These are phyloP conservation scores for Sympetrum striolatum DNA, from an alignment of 2,888 invertebrate species.

Conservation along the genomic window DNA sequence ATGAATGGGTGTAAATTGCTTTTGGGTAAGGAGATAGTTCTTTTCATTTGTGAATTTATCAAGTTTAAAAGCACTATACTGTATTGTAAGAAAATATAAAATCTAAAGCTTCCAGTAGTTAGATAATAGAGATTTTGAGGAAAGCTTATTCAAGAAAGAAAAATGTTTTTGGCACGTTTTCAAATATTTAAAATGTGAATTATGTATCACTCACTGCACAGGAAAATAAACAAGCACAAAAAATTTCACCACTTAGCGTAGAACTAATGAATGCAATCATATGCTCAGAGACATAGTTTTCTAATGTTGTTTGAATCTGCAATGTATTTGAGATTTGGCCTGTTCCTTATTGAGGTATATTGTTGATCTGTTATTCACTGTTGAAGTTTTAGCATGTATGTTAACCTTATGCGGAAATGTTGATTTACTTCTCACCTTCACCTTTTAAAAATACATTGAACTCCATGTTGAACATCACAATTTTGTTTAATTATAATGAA, in stretches of 20 bases:
- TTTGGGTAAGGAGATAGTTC: neutral
- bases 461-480: neutral
- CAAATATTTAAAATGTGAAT: neutral
- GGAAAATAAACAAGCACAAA: conserved; percentile 35
- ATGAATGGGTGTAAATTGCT: neutral
- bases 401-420: conserved; percentile 18
- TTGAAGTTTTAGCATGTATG: conserved; percentile 31
- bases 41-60: neutral
- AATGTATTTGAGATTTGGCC: conserved; percentile 37
- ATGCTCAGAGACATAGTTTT: conserved; percentile 42
- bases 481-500: neutral
- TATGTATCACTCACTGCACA: conserved; percentile 31
- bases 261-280: conserved; percentile 34
- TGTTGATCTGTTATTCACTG: conserved; percentile 40
- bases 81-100: conserved; percentile 24
- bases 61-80: neutral
- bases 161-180: conserved; percentile 27
- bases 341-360: conserved; percentile 30
- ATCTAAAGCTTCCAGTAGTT: conserved; percentile 31
- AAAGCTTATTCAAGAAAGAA: conserved; percentile 12
- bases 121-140: neutral
- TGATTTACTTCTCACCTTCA: conserved; percentile 15
- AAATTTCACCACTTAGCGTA: conserved; percentile 4
- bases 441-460: neutral
- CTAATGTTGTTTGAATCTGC: conserved; percentile 41